These are phyloP conservation scores for Anticlea derivata DNA, from an alignment of 2,888 invertebrate genomes.

Conservation along the genomic window DNA sequence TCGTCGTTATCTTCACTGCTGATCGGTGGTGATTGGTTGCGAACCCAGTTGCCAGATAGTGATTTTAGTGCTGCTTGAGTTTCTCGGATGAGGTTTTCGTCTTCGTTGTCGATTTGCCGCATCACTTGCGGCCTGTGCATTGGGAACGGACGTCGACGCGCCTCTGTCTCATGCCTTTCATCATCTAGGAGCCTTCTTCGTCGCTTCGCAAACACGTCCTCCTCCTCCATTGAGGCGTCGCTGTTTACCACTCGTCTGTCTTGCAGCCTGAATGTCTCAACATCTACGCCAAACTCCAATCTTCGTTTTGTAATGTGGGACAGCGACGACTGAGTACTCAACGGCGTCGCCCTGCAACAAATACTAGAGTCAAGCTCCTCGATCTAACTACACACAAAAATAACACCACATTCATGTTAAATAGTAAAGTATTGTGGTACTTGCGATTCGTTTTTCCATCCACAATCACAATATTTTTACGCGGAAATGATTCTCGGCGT, in stretches of 20 bases:
- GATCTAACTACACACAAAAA: constrained; percentile 31
- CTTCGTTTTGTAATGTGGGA: constrained; percentile 89
- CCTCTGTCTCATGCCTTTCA: constrained; percentile 61
- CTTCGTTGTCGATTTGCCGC: constrained; percentile 84
- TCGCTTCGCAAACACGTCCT: constrained; percentile 66
- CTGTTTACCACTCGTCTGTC: constrained; percentile 65
- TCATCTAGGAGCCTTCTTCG: constrained; percentile 78
- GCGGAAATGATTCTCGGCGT: constrained; percentile 85
- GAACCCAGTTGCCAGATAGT: constrained; percentile 93
- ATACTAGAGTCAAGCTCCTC: constrained; percentile 46
- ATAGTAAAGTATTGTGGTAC: constrained; percentile 67
- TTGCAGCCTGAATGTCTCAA: constrained; percentile 71
- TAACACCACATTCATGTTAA: constrained; percentile 42
- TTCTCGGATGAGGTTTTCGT: constrained; percentile 93
- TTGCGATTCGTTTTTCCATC: constrained; percentile 83
- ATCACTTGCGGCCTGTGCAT: constrained; percentile 66
- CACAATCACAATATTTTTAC: constrained; percentile 83
- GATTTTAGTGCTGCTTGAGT: constrained; percentile 94
- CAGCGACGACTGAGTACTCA: constrained; percentile 84
- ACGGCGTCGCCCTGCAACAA: constrained; percentile 80
- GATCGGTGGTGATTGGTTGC: constrained; percentile 86
- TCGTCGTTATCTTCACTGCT: constrained; percentile 89
- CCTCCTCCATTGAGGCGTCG: constrained; percentile 76
- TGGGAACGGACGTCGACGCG: constrained; percentile 55
- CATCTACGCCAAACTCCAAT: constrained; percentile 85